Conservation (phyloP, 2,113 vertebrate species). For the Sturnus vulgaris region DNA sequence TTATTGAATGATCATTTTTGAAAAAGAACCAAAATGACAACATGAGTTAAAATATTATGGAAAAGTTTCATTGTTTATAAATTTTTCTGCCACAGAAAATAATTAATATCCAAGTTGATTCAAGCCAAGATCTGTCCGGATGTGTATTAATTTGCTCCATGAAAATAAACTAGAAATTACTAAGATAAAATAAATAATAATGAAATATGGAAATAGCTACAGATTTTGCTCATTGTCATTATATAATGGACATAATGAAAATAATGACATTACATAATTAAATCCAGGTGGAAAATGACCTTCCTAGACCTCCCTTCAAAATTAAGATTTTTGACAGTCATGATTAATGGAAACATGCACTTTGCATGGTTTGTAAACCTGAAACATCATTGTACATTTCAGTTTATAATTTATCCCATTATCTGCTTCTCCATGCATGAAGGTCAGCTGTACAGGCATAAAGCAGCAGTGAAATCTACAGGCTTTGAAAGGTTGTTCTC, state of each 20-base stretch:
- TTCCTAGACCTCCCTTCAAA: conserved; percentile 31
- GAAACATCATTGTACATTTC: conserved; percentile 39
- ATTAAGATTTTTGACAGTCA: conserved; percentile 34
- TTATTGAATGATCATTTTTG: background rate
- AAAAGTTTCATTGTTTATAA: background rate
- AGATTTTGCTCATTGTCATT: background rate
- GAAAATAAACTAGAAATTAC: background rate
- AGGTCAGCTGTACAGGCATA: background rate
- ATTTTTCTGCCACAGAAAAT: background rate
- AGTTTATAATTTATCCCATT: conserved; percentile 53
- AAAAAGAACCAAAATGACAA: background rate
- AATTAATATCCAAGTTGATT: background rate
- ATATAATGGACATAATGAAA: conserved; percentile 51
- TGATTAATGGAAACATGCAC: conserved; percentile 52
- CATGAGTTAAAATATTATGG: background rate
- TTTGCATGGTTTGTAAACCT: conserved; percentile 48
- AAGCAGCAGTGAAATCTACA: background rate
- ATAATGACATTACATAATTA: conserved; percentile 64
- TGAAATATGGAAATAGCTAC: conserved; percentile 22
- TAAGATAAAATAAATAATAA: background rate
- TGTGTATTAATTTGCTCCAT: background rate
- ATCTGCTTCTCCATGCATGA: conserved; percentile 38
- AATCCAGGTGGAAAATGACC: conserved; percentile 62
- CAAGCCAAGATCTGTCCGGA: background rate
- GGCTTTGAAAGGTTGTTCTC: background rate